These are phyloP conservation scores for Cranoglanis bouderius DNA, from an alignment of 2,113 vertebrate genomes.

Conservation along the genomic window DNA sequence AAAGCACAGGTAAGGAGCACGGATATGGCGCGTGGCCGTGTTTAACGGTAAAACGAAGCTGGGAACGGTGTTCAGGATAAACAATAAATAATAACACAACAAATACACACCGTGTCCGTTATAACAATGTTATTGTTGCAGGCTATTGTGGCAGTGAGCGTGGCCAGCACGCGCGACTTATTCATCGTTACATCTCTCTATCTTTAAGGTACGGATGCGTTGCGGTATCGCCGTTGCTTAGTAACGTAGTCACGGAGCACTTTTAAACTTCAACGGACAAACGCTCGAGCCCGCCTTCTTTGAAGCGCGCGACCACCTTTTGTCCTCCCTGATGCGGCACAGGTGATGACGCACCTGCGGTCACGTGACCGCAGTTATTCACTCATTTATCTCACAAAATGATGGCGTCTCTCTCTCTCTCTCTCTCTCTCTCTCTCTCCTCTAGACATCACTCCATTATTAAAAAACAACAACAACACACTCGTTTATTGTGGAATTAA, in stretches of 20 bases:
- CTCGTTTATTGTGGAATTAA: background rate
- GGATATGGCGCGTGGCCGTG: constrained; percentile 30
- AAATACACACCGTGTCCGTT: background rate
- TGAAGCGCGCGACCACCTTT: constrained; percentile 28
- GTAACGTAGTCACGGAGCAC: background rate
- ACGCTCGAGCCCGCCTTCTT: background rate
- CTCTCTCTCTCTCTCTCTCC: background rate
- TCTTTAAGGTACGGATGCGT: background rate
- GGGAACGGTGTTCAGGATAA: constrained; percentile 16
- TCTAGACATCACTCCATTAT: background rate
- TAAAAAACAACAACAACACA: no score
- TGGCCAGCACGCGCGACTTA: background rate
- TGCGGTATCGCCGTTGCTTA: constrained; percentile 5
- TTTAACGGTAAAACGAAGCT: constrained; percentile 33
- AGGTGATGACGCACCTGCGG: constrained; percentile 75
- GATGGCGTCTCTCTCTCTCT: background rate
- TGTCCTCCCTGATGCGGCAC: constrained; percentile 46
- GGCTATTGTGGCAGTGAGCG: background rate
- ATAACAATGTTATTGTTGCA: background rate
- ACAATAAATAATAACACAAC: background rate
- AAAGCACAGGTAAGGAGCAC: constrained; percentile 65
- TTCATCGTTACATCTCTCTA: background rate
- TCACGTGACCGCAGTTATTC: constrained; percentile 64
- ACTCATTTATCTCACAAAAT: background rate
- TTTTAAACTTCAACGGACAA: constrained; percentile 23